Evolutionary conservation across 2,888 invertebrate species (phyloP), one percentile per base, ranked within the genome.

Genomic region (Coleophora deauratella): DNA sequence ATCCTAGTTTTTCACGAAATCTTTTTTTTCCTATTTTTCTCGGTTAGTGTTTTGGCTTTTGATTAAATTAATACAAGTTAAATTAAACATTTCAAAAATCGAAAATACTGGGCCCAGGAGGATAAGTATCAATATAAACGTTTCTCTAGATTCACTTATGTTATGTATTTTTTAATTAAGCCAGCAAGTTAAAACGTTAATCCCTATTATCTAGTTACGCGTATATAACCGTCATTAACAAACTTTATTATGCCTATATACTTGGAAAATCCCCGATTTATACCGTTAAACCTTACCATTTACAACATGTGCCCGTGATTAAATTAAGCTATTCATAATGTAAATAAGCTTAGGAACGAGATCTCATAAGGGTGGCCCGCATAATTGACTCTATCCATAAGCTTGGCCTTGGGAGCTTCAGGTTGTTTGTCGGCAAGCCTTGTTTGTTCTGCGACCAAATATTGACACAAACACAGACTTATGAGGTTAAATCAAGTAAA

Each of bases 401-500:
- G 59, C 51, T 54, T 50, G 21, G 21, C 21, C 55, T 62, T 50
- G 49, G 52, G 48, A 54, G 51, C 49, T 56, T 4, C 21, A 35
- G 59, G 57, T 52, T 73, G 71, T 75, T 74, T 72, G 50, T 53
- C 55, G 58, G 59, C 54, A 54, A 57, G 57, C 48, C 38, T 52
- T 61, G 64, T 63, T 65, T 55, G 57, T 50, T 48, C 51, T 62
- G 50, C 51, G 52, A 55, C 54, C 72, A 70, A 78, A 77, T 77
- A 78, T 78, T 79, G 72, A 72, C 72, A 57, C 57, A 60, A 67
- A 68, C 66, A 62, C 51, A 52, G 54, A 56, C 57, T 55, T 54
- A 51, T 48, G 52, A 49, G 43, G 45, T 46, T 32, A 35, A 32
- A 30, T 30, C 43, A 35, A 43, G 34, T 13, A 21, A 21, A 9